A percentile compares a stretch with the other conserved stretches of the same genome.
These are phyloP conservation scores for Phyllostomus discolor DNA, from an alignment of 2,113 vertebrate genomes.

Conservation along the genomic window DNA sequence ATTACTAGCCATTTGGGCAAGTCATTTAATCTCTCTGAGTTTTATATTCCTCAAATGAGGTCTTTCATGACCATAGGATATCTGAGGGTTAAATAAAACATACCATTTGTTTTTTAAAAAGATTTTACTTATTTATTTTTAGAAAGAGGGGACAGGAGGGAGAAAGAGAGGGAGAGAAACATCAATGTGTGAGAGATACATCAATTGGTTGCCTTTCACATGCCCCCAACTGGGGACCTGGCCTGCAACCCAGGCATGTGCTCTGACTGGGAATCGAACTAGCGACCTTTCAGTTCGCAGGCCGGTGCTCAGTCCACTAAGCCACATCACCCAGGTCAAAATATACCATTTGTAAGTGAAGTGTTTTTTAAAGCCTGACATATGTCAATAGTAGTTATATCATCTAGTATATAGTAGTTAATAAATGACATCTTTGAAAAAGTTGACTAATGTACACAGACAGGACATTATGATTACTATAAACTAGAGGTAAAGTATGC, in stretches of 20 bases:
- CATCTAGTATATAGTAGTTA: background rate
- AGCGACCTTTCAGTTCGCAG: too few species aligned
- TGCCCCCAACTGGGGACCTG: too few species aligned
- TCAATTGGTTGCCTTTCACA: too few species aligned
- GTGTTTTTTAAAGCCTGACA: conserved; percentile 15
- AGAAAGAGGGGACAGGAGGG: too few species aligned
- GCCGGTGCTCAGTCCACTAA: too few species aligned
- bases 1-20: background rate
- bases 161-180: too few species aligned
- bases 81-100: conserved; percentile 10
- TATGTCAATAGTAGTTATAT: background rate
- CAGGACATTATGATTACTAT: background rate
- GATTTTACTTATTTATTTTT: background rate
- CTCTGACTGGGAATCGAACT: too few species aligned
- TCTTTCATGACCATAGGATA: conserved; percentile 21
- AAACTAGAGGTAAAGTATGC: background rate
- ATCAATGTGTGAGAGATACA: too few species aligned
- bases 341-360: background rate
- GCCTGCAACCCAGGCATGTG: too few species aligned
- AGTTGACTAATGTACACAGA: background rate
- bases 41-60: background rate
- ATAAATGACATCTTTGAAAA: conserved; percentile 3
- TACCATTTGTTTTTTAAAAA: conserved; percentile 11
- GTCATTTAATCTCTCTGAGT: background rate
- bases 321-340: background rate